Evolutionary conservation across 2,888 invertebrate genomes (phyloP).

Genomic region (Lasioglossum leucozonium): DNA sequence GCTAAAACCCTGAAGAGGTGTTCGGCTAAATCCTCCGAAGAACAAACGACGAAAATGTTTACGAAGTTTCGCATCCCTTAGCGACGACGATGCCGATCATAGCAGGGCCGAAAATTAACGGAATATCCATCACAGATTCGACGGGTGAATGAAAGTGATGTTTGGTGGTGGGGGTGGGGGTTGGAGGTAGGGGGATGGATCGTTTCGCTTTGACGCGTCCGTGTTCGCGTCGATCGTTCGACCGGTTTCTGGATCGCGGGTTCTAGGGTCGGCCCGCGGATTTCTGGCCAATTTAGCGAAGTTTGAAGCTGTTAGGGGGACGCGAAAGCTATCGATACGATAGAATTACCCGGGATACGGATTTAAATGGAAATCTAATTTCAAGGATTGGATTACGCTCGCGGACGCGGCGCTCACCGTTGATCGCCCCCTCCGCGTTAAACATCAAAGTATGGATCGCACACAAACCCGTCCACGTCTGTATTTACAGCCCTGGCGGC

Average conservation of each 20-base stretch:
- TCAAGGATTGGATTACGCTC: constrained; percentile 29
- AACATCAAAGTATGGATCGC: constrained; percentile 45
- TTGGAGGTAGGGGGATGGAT: background rate
- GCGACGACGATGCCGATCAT: background rate
- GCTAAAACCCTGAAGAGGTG: background rate
- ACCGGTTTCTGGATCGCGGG: constrained; percentile 10
- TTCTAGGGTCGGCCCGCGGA: constrained; percentile 27
- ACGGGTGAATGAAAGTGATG: background rate
- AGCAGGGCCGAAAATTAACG: background rate
- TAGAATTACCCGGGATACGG: constrained; percentile 15
- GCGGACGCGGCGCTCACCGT: constrained; percentile 5
- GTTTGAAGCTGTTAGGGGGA: constrained; percentile 1
- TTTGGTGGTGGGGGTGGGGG: no score
- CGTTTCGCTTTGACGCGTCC: background rate
- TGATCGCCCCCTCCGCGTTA: constrained; percentile 24
- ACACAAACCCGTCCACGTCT: background rate
- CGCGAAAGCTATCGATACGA: constrained; percentile 25
- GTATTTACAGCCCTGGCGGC: constrained; percentile 16
- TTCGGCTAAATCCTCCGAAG: background rate
- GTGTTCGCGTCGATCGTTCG: background rate
- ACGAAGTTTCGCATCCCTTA: background rate
- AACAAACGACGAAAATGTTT: background rate
- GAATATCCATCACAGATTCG: background rate
- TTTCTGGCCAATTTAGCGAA: constrained; percentile 54
- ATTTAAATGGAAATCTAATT: constrained; percentile 54